These are phyloP conservation scores for Caradrina clavipalpis DNA, from an alignment of 2,888 invertebrate genomes.

Conservation along the genomic window DNA sequence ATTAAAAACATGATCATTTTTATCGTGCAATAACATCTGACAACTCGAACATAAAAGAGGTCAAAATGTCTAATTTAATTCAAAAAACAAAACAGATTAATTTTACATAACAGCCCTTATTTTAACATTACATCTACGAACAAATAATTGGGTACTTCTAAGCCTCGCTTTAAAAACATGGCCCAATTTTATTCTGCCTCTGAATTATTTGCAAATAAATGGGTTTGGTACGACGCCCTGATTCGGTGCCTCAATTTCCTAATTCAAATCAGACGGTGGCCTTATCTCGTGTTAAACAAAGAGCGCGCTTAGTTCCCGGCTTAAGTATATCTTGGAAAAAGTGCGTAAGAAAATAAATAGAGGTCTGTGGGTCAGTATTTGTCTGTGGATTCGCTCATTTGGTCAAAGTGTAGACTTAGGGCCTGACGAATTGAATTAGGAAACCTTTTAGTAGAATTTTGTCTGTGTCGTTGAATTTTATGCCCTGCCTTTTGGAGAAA, in stretches of 20 bases:
- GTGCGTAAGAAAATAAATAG: slow-evolving; percentile 60
- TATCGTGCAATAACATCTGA: slow-evolving; percentile 2
- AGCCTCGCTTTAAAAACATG: slow-evolving; percentile 64
- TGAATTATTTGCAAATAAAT: slow-evolving; percentile 83
- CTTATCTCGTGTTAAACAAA: slow-evolving; percentile 75
- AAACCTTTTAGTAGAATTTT: slow-evolving; percentile 50
- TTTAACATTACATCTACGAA: slow-evolving; percentile 36
- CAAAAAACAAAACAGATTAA: slow-evolving; percentile 26
- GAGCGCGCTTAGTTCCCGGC: slow-evolving; percentile 63
- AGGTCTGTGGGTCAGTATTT: slow-evolving; percentile 68
- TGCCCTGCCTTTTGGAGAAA: not conserved
- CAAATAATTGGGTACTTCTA: slow-evolving; percentile 64
- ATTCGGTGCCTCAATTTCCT: slow-evolving; percentile 77
- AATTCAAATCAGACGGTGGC: slow-evolving; percentile 79
- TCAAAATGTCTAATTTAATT: slow-evolving; percentile 12
- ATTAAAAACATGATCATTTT: not conserved
- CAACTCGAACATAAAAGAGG: slow-evolving; percentile 1
- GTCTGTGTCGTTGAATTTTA: slow-evolving; percentile 23
- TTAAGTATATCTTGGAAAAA: slow-evolving; percentile 62
- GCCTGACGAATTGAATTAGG: slow-evolving; percentile 67
- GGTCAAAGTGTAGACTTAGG: slow-evolving; percentile 65
- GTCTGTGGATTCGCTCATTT: slow-evolving; percentile 64
- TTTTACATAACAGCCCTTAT: slow-evolving; percentile 27
- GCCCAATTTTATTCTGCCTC: slow-evolving; percentile 71
- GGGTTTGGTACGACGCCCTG: slow-evolving; percentile 69